Evolutionary conservation across 2,888 invertebrate genomes (phyloP).

Genomic region (Heterodera filipjevi): DNA sequence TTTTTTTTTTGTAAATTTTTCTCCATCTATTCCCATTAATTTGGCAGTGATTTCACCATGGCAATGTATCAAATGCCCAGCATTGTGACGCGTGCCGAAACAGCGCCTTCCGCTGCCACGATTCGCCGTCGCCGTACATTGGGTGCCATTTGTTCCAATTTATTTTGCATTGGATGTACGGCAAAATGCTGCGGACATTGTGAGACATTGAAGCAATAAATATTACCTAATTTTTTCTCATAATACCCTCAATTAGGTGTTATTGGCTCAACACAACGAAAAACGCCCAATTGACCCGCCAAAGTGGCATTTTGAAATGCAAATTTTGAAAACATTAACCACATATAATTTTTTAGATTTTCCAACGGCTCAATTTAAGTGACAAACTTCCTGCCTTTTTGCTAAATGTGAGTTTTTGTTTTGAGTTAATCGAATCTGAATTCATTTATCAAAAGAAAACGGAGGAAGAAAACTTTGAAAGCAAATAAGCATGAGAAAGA

Average conservation of each 20-base stretch:
- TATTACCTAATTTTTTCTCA: no score
- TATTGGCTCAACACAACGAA: conserved; percentile 41
- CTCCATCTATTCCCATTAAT: no score
- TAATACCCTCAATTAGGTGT: not conserved
- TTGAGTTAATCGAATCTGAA: no score
- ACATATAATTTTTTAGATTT: conserved; percentile 6
- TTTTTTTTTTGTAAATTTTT: no score
- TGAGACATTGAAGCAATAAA: not conserved
- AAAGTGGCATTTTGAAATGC: no score
- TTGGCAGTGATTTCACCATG: conserved; percentile 59
- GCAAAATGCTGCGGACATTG: conserved; percentile 43
- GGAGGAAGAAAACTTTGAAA: no score
- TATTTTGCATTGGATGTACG: conserved; percentile 46
- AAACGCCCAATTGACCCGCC: conserved; percentile 38
- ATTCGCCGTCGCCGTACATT: conserved; percentile 26
- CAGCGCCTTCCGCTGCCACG: conserved; percentile 48
- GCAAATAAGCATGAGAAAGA: no score
- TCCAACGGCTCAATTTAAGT: not conserved
- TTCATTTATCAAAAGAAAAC: no score
- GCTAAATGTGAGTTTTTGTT: conserved; percentile 2
- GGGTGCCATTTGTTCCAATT: conserved; percentile 46
- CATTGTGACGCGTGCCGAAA: conserved; percentile 57
- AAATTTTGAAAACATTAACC: conserved; percentile 29
- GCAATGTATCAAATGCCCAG: conserved; percentile 63
- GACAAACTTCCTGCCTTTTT: conserved; percentile 18